phyloP scores from a whole-genome alignment of 2,888 invertebrate species.

The Athalia rosae region DNA sequence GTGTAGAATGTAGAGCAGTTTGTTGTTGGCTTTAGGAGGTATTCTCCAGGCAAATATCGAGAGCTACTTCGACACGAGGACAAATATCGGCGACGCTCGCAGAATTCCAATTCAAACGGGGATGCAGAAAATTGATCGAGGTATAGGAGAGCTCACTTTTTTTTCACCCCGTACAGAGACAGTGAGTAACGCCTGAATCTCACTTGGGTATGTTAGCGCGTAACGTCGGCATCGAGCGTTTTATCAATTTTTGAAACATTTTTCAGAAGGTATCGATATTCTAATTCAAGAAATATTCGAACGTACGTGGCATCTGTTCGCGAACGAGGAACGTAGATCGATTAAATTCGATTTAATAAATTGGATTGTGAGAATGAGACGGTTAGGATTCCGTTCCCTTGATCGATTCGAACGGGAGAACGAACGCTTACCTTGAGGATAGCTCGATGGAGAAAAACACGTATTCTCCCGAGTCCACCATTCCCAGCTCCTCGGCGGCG shows the following conservation, averaged over 20 bases:
- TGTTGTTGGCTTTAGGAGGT: background rate
- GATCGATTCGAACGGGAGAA: background rate
- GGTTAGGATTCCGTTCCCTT: too few relatives aligned
- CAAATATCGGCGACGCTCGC: constrained; percentile 31
- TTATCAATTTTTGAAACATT: too few relatives aligned
- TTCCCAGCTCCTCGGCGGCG: constrained; percentile 94
- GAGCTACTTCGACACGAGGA: constrained; percentile 2
- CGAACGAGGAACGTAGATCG: background rate
- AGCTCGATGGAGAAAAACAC: constrained; percentile 98
- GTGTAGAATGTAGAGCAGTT: background rate
- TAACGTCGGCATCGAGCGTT: too few relatives aligned
- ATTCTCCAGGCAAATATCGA: constrained; percentile 13
- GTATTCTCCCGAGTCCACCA: constrained; percentile 97
- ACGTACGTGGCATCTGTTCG: background rate
- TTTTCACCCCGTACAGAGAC: too few relatives aligned
- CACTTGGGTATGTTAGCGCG: too few relatives aligned
- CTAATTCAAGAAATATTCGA: too few relatives aligned
- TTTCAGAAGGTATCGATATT: too few relatives aligned
- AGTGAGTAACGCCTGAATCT: too few relatives aligned
- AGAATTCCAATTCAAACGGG: constrained; percentile 11
- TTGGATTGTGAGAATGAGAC: too few relatives aligned
- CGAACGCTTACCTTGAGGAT: constrained; percentile 89
- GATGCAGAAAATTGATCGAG: constrained; percentile 20
- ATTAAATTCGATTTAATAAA: background rate
- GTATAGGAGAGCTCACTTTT: constrained; percentile 2